These are phyloP conservation scores for Troilus luridus DNA, from an alignment of 2,888 invertebrate genomes.

Conservation along the genomic window DNA sequence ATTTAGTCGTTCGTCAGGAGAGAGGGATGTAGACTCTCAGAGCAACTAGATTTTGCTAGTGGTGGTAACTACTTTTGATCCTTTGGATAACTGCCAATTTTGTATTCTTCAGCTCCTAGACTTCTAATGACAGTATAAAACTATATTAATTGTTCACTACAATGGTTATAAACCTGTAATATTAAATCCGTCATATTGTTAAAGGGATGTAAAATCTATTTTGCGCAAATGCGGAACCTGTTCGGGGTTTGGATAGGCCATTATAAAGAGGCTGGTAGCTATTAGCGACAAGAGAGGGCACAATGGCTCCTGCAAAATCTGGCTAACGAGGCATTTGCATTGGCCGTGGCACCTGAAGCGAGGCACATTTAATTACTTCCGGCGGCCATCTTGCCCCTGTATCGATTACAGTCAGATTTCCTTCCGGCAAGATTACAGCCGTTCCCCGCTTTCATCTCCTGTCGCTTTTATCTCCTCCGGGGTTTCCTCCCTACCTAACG, in stretches of 20 bases:
- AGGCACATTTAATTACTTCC: slow-evolving; percentile 57
- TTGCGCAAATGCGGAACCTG: neutral
- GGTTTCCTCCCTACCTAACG: slow-evolving; percentile 23
- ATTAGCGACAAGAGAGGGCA: slow-evolving; percentile 18
- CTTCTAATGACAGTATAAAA: no score
- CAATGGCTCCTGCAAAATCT: slow-evolving; percentile 27
- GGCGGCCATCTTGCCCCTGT: slow-evolving; percentile 59
- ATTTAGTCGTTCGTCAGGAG: no score
- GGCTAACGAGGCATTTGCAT: slow-evolving; percentile 59
- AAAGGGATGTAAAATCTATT: neutral
- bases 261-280: slow-evolving; percentile 9
- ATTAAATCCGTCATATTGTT: neutral
- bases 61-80: no score
- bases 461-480: slow-evolving; percentile 31
- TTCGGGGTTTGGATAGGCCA: neutral
- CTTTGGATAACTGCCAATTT: no score
- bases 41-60: no score
- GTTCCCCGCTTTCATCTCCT: slow-evolving; percentile 30
- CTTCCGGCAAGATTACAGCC: slow-evolving; percentile 30
- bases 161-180: neutral
- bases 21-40: no score
- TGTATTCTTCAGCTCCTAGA: no score
- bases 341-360: slow-evolving; percentile 60
- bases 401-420: slow-evolving; percentile 56
- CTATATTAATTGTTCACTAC: neutral